Evolutionary conservation across 2,888 invertebrate species (phyloP), one percentile per base, ranked within the genome.

Genomic region (Ochlodes sylvanus): DNA sequence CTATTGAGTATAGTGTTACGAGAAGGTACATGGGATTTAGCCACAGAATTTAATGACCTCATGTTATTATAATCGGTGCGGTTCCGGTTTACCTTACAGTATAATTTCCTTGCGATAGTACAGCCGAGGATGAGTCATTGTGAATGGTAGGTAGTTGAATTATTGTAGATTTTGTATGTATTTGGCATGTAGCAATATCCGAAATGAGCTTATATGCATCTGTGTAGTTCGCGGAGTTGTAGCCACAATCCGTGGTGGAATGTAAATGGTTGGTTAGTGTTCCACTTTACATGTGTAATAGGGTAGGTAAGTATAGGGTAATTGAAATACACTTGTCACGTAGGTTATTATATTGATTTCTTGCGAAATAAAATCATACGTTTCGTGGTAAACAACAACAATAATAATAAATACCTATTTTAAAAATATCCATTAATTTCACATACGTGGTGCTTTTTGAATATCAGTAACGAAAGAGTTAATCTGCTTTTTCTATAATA

Each of bases 71-170:
- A 3, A 17, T 15, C 4, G 44, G 15, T 7, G 17, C 17, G 17
- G 19, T 50, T 50, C 44, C 17, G 50, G 47, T 50, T 55, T 55
- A n/a, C 55, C 55, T 55, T 47, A 47, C 15, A 17, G 47, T 52
- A 52, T 21, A 52, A 57, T 57, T 57, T 57, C 38, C 34, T 38
- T 57, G 32, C 56, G 38, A 17, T 12, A 57, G 9, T 38, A 41
- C 34, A 57, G 15, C 38, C 15, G 19, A 38, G 38, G 56, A 57
- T 57, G 56, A 57, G 7, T 57, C 38, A 57, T 9, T 19, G 10
- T 21, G 10, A 17, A 32, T 38, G 19, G 38, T 56, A 63, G 42
- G 17, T 42, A 32, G 27, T 15, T 62, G 41, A 54, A 56, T 32
- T 56, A 42, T 56, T 38, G 38, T 52, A 3, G 21, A 3, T 47